Evolutionary conservation across 2,888 invertebrate genomes (phyloP).

Genomic region (Salticus scenicus): DNA sequence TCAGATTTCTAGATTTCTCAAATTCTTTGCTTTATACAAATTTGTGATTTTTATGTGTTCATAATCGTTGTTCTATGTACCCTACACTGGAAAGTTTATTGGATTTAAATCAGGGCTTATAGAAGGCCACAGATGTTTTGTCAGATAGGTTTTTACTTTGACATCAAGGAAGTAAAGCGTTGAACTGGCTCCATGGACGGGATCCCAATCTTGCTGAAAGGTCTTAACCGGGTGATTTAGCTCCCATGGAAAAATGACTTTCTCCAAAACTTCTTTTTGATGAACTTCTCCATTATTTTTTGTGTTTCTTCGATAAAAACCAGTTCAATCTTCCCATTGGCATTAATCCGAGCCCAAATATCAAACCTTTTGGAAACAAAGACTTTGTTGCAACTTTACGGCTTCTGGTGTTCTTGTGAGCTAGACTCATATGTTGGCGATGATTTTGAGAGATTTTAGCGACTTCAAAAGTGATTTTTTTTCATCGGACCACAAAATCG

Average conservation of each 20-base stretch:
- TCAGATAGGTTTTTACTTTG: neutral
- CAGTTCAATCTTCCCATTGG: too few species aligned
- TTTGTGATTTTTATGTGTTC: neutral
- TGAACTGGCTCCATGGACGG: neutral
- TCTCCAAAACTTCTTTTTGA: neutral
- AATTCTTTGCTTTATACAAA: neutral
- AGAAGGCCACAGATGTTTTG: neutral
- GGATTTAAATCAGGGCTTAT: neutral
- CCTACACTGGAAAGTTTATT: neutral
- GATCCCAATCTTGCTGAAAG: neutral
- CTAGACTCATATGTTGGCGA: too few species aligned
- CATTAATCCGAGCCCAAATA: too few species aligned
- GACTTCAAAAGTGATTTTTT: too few species aligned
- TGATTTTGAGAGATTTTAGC: too few species aligned
- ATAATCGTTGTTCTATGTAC: neutral
- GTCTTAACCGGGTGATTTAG: neutral
- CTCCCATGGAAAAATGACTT: neutral
- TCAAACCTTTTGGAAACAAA: too few species aligned
- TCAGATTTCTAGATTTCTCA: neutral
- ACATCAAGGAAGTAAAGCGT: neutral
- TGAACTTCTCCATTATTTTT: too few species aligned
- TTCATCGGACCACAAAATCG: too few species aligned
- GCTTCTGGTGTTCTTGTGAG: too few species aligned
- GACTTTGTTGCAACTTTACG: too few species aligned
- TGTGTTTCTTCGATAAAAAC: too few species aligned